Evolutionary conservation across 1,140 invertebrate genomes (phyloP).

Genomic region (Drosophila kohkoa): DNA sequence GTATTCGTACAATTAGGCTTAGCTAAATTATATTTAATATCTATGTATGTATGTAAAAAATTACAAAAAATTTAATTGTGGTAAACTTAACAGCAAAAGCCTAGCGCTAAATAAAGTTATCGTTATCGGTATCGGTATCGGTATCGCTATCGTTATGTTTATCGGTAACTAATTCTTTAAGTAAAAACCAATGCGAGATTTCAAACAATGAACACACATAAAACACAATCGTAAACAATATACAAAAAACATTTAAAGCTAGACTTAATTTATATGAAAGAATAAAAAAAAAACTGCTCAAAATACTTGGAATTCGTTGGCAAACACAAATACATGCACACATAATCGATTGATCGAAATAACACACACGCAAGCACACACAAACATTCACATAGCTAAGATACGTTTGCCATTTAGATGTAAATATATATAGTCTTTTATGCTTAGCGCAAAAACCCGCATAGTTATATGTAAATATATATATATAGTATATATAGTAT

Average conservation of each 20-base stretch:
- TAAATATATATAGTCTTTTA: conserved; percentile 60
- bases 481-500: conserved; percentile 49
- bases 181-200: conserved; percentile 21
- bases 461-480: conserved; percentile 40
- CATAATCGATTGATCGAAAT: conserved; percentile 15
- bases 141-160: neutral
- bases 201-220: conserved; percentile 47
- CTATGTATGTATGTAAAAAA: conserved; percentile 45
- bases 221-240: conserved; percentile 45
- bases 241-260: conserved; percentile 74
- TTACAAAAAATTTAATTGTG: conserved; percentile 62
- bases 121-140: conserved; percentile 5
- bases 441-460: conserved; percentile 60
- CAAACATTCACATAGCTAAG: conserved; percentile 33
- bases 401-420: conserved; percentile 43
- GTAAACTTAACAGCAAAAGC: conserved; percentile 64
- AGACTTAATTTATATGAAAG: conserved; percentile 35
- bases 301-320: conserved; percentile 75
- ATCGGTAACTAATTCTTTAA: conserved; percentile 15
- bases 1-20: conserved; percentile 43
- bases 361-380: conserved; percentile 32
- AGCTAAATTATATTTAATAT: conserved; percentile 50
- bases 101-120: conserved; percentile 32
- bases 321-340: conserved; percentile 39
- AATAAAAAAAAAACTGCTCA: conserved; percentile 50